phyloP scores from a whole-genome alignment of 1,140 invertebrate species.

The Marisa cornuarietis region DNA sequence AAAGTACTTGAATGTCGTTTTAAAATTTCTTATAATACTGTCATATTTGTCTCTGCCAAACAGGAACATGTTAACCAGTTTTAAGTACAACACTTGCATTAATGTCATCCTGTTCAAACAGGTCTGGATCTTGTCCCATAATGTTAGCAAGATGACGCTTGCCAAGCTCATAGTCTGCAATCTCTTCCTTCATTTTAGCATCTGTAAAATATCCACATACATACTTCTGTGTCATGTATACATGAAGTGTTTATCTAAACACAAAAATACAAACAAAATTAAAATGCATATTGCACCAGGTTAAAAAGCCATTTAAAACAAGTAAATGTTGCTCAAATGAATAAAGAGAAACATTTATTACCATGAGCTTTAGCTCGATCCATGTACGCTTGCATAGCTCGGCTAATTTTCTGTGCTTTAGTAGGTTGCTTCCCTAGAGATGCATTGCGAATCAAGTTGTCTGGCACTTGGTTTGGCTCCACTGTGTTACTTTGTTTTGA shows the following conservation, averaged over 20 bases:
- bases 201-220: constrained; percentile 67
- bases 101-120: constrained; percentile 87
- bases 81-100: constrained; percentile 72
- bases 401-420: constrained; percentile 71
- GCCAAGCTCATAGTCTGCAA: constrained; percentile 87
- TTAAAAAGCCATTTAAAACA: not conserved
- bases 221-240: not conserved
- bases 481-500: not conserved
- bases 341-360: constrained; percentile 46
- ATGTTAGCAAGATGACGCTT: constrained; percentile 97
- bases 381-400: constrained; percentile 88
- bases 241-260: too few relatives aligned
- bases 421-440: constrained; percentile 15
- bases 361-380: constrained; percentile 81
- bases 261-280: not conserved
- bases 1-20: too few relatives aligned
- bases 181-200: constrained; percentile 85
- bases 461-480: not conserved
- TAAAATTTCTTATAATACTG: too few relatives aligned
- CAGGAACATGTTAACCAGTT: not conserved
- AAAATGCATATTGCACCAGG: not conserved
- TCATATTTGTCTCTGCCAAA: not conserved
- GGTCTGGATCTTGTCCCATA: constrained; percentile 92
- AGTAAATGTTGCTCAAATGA: too few relatives aligned
- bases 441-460: constrained; percentile 11